Evolutionary conservation across 2,888 invertebrate genomes (phyloP).

Genomic region (Tipula unca): DNA sequence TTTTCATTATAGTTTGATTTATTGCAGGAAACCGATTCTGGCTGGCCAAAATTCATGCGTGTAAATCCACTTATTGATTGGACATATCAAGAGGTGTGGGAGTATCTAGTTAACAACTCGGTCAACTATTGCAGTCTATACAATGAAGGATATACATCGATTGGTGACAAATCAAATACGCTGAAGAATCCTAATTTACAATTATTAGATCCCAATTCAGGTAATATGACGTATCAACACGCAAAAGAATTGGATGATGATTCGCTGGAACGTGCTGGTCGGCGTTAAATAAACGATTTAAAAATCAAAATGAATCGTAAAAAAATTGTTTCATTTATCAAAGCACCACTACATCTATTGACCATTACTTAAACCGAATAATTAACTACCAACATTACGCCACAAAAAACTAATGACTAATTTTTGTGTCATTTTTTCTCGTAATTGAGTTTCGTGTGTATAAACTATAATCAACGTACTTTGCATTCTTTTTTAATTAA

Average conservation of each 20-base stretch:
- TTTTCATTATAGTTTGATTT: neutral
- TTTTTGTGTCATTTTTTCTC: neutral
- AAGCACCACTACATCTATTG: neutral
- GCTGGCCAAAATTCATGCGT: slow-evolving; percentile 85
- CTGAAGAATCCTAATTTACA: slow-evolving; percentile 65
- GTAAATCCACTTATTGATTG: slow-evolving; percentile 88
- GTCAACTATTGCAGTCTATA: slow-evolving; percentile 90
- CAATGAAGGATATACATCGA: slow-evolving; percentile 84
- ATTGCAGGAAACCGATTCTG: slow-evolving; percentile 67
- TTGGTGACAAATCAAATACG: slow-evolving; percentile 76
- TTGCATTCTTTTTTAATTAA: neutral
- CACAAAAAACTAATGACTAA: neutral
- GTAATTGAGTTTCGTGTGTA: neutral
- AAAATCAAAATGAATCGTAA: neutral
- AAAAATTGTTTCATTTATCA: neutral
- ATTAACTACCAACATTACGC: neutral
- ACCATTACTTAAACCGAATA: neutral
- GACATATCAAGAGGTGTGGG: slow-evolving; percentile 88
- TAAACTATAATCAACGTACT: neutral
- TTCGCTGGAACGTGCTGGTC: slow-evolving; percentile 36
- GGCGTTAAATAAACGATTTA: slow-evolving; percentile 24
- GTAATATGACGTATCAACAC: slow-evolving; percentile 51
- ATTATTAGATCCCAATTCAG: slow-evolving; percentile 42
- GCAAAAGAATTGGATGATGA: slow-evolving; percentile 52
- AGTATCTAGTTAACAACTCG: slow-evolving; percentile 64